Percentiles rank a stretch among this genome's conserved stretches.
phyloP scores from a whole-genome alignment of 2,797 vertebrate genomes.

The Muscicapa comitata region DNA sequence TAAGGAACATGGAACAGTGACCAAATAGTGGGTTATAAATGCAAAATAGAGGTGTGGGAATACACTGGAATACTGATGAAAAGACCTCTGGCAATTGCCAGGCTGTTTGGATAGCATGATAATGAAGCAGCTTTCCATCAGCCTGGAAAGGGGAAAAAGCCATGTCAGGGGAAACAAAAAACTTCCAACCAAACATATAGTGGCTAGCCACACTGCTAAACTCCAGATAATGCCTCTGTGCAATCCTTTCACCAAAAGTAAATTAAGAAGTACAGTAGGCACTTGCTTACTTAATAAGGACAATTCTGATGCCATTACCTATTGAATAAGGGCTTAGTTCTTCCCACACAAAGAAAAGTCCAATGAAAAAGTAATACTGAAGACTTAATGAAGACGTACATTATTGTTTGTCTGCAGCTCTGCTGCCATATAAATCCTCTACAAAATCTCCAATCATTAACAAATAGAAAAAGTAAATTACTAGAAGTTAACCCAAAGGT shows the following conservation, averaged over 20 bases:
- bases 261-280: not conserved
- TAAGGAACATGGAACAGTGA: not conserved
- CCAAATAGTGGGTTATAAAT: not conserved
- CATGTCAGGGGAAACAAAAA: not conserved
- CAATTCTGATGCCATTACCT: not conserved
- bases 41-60: not conserved
- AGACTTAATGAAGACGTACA: conserved; percentile 1
- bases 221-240: not conserved
- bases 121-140: not conserved
- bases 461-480: conserved; percentile 16
- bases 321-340: not conserved
- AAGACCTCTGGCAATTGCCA: not conserved
- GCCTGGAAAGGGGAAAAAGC: not conserved
- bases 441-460: not conserved
- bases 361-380: not conserved
- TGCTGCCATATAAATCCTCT: not conserved
- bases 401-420: not conserved
- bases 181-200: not conserved
- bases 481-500: not conserved
- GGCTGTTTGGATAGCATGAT: not conserved
- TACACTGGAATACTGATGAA: not conserved
- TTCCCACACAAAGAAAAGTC: not conserved
- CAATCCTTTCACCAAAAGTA: not conserved
- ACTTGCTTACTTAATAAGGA: not conserved
- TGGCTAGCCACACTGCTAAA: not conserved